A percentile compares a stretch with the other conserved stretches of the same genome.
Conservation (phyloP, 2,888 invertebrate species). For the Charanyca ferruginea region DNA sequence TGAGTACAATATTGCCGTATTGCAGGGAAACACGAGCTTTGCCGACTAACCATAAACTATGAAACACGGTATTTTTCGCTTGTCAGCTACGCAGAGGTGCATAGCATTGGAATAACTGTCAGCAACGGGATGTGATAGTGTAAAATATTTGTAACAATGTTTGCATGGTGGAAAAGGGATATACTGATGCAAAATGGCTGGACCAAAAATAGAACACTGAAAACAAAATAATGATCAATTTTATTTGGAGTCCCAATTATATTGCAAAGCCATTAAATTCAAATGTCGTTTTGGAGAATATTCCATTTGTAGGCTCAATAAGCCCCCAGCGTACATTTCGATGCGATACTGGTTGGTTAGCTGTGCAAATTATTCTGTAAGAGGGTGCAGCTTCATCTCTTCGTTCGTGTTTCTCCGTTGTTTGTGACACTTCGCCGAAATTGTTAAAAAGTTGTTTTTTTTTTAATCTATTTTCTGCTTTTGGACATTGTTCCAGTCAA, state of each 20-base stretch:
- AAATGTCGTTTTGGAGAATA: conserved; percentile 21
- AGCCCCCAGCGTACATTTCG: conserved; percentile 18
- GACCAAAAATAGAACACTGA: not conserved
- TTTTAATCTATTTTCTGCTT: not conserved
- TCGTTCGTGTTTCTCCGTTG: too few relatives aligned
- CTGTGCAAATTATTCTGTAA: conserved; percentile 35
- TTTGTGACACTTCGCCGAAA: conserved; percentile 8
- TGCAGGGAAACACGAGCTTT: conserved; percentile 36
- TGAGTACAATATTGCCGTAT: conserved; percentile 15
- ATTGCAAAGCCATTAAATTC: not conserved
- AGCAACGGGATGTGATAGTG: conserved; percentile 10
- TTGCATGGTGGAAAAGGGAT: not conserved
- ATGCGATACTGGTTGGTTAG: conserved; percentile 42
- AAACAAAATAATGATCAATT: not conserved
- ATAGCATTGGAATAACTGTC: conserved; percentile 11
- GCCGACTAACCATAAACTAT: conserved; percentile 1
- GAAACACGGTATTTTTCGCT: conserved; percentile 30
- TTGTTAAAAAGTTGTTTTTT: not conserved
- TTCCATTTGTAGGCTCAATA: conserved; percentile 21
- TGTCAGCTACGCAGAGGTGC: conserved; percentile 12
- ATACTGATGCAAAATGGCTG: not conserved
- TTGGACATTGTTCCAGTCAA: not conserved
- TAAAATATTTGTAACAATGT: conserved; percentile 15
- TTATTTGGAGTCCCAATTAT: not conserved
- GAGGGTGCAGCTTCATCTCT: conserved; percentile 35